These are phyloP conservation scores for Parauchenoglanis ngamensis DNA, from an alignment of 2,797 vertebrate species.

Conservation along the genomic window DNA sequence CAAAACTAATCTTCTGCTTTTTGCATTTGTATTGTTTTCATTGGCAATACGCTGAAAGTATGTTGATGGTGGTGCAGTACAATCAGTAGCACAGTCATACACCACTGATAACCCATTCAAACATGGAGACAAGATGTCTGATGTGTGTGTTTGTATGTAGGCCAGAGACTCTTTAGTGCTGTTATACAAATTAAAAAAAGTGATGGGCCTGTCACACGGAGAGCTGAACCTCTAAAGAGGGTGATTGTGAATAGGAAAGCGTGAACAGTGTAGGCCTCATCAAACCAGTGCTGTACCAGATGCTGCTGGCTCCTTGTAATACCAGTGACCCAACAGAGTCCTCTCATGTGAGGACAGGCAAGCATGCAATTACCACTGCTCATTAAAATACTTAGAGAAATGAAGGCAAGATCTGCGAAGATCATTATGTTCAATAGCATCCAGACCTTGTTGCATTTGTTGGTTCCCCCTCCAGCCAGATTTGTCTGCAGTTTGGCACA, in stretches of 20 bases:
- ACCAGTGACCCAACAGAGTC: slow-evolving; percentile 44
- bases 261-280: slow-evolving; percentile 65
- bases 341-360: slow-evolving; percentile 65
- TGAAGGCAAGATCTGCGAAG: slow-evolving; percentile 73
- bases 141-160: slow-evolving; percentile 41
- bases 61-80: slow-evolving; percentile 41
- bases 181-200: slow-evolving; percentile 48
- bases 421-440: slow-evolving; percentile 71
- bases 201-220: slow-evolving; percentile 55
- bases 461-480: slow-evolving; percentile 52
- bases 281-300: slow-evolving; percentile 67
- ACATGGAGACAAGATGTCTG: slow-evolving; percentile 54
- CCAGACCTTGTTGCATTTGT: slow-evolving; percentile 60
- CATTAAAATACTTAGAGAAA: slow-evolving; percentile 69
- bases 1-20: not conserved
- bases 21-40: not conserved
- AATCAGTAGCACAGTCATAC: slow-evolving; percentile 53
- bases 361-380: slow-evolving; percentile 69
- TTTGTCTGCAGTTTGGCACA: slow-evolving; percentile 48
- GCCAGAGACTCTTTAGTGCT: slow-evolving; percentile 43
- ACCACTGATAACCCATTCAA: slow-evolving; percentile 48
- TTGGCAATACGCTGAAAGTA: slow-evolving; percentile 17
- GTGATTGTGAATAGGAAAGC: slow-evolving; percentile 67
- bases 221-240: slow-evolving; percentile 56
- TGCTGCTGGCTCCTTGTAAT: slow-evolving; percentile 68